These are phyloP conservation scores for Cirrhinus molitorella DNA, from an alignment of 2,797 vertebrate genomes.

Conservation along the genomic window DNA sequence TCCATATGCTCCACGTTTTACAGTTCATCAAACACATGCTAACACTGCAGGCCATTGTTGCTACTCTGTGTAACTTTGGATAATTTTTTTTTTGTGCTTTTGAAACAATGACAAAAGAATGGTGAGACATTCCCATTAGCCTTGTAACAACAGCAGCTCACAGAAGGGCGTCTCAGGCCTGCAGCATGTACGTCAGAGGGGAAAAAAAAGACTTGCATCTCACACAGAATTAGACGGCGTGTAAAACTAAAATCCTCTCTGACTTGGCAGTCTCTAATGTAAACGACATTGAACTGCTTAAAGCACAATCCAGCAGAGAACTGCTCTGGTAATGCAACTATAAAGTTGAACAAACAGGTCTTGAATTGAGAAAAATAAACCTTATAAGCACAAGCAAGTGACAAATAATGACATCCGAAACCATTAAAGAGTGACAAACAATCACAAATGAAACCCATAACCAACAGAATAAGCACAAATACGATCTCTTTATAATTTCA, in stretches of 20 bases:
- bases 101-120: conserved; percentile 26
- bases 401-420: not conserved
- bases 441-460: not conserved
- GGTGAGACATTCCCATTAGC: conserved; percentile 42
- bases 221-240: conserved; percentile 36
- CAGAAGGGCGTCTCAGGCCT: conserved; percentile 32
- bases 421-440: not conserved
- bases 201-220: conserved; percentile 32
- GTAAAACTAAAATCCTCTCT: conserved; percentile 54
- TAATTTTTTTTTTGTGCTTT: conserved; percentile 27
- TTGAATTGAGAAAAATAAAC: not conserved
- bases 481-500: not conserved
- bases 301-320: conserved; percentile 34
- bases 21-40: conserved; percentile 18
- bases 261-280: conserved; percentile 43
- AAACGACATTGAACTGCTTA: conserved; percentile 49
- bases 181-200: conserved; percentile 37
- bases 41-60: conserved; percentile 17
- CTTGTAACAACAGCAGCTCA: conserved; percentile 19
- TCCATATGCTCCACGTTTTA: conserved; percentile 27
- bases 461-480: not conserved
- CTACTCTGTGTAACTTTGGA: not conserved
- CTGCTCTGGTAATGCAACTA: not conserved
- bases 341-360: not conserved
- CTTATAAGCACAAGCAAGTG: not conserved